Evolutionary conservation across 2,888 invertebrate genomes (phyloP), one percentile per base, ranked within the genome.

Genomic region (Caenorhabditis sp.): DNA sequence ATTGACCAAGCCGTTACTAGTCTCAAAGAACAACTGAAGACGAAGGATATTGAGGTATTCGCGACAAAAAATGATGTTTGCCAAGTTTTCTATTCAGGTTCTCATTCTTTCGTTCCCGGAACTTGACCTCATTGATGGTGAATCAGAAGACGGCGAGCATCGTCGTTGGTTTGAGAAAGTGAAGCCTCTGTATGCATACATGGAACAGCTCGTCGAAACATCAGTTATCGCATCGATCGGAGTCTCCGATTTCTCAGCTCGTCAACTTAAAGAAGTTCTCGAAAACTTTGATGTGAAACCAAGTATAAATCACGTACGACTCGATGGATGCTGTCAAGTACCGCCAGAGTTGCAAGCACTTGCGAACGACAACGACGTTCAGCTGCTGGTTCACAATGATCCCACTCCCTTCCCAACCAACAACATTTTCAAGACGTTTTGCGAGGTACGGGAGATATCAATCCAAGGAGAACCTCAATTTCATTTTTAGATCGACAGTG

Each of bases 361-460:
- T 93, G 96, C 98, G 84, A 95, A 96, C 89, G 95, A 95, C 86
- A 95, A 97, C 90, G 96, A 96, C 91, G 76, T 99, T 83, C 97
- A 97, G 92, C 93, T 99, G 49, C 94, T 98, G 28, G 98, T 98
- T 0, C 98, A 99, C 93, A 96, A 96, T 90, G 98, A 99, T 93
- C 96, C 97, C 0, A 95, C 95, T 16, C 90, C 91, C n/a, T 92
- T 92, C 76, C 91, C 90, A 35, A 80, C 88, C 8, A 86, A 85
- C 28, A 89, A 90, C 44, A 89, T 89, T 26, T 90, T 91, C 80
- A 79, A 85, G 24, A 80, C 85, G 8, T 88, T 90, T 75, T 90
- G 90, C 80, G 81, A 83, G 24, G 84, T 74, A 56, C 59, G 56
- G 24, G 26, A 14, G 26, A 19, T 54, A 54, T 24, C 10, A 22